Base-by-base conservation (phyloP, 1,140 invertebrate species). In the Pseudomyrmex concolor region DNA sequence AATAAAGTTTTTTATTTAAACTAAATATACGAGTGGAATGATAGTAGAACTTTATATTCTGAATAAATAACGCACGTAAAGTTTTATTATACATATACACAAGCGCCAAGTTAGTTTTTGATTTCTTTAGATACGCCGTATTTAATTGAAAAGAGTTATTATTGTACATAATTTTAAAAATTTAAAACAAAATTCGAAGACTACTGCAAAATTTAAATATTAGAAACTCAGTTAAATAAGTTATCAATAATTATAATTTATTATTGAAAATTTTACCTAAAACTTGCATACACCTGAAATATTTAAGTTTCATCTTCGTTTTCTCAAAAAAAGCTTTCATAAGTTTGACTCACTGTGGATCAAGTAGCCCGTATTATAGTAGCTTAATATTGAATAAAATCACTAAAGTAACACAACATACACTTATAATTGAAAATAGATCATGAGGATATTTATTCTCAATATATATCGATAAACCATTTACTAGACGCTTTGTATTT, bases 351-450 rank as follows among this genome's bases (percentile, higher is more conserved):
- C 12, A 45, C 13, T 9, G 2, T 9, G 2, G 8, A 13, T 62
- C 34, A 25, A 45, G 19, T 15, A 73, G 15, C 34, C 43, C 7
- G 22, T 45, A 19, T 73, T 15, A 34, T 1, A 25, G 34, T 60
- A 73, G 43, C 19, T 34, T 34, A 43, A 12, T 19, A 1, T 48
- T 7, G 34, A 34, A 7, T 34, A 34, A 34, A 34, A 43, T 7
- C 13, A 12, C 50, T 73, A 45, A 45, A 13, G 15, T 73, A 62
- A 73, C 45, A 62, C 19, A 45, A 5, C 17, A 73, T 43, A 12
- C 43, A 34, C 48, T 48, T 73, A 59, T n/a, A 72, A 25, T 34
- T 73, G 43, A 15, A 73, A 62, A 62, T 73, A 62, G 71, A 43
- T 73, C 55, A 73, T 15, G 19, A 73, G 55, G 13, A 2, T 45